A percentile compares a stretch with the other conserved stretches of the same genome.
Evolutionary conservation across 2,113 vertebrate genomes (phyloP).

Genomic region (Scartelaos histophorus): DNA sequence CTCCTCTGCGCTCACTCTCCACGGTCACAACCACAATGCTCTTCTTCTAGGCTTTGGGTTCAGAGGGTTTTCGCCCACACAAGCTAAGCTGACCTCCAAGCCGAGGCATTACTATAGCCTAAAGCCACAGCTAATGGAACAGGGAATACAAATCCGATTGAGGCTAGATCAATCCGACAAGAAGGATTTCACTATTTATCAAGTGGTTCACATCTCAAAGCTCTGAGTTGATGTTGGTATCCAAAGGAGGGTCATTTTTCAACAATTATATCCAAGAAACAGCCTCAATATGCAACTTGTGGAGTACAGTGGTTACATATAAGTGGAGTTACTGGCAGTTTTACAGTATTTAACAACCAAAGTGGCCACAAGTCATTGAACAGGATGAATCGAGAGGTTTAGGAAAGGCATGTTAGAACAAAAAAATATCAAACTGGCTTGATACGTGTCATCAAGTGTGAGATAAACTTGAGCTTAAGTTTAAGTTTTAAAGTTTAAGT

Average conservation of each 20-base stretch:
- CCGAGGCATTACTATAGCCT: constrained; percentile 34
- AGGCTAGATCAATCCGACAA: constrained; percentile 52
- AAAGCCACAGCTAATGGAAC: constrained; percentile 58
- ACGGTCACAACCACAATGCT: constrained; percentile 10
- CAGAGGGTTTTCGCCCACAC: constrained; percentile 54
- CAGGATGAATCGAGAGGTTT: background rate
- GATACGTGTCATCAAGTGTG: background rate
- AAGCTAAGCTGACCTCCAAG: constrained; percentile 55
- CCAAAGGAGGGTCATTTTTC: constrained; percentile 58
- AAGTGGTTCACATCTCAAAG: constrained; percentile 42
- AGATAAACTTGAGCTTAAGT: background rate
- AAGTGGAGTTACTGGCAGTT: background rate
- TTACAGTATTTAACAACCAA: background rate
- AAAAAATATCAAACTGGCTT: background rate
- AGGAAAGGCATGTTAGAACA: background rate
- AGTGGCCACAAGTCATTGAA: background rate
- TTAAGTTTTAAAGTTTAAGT: no score
- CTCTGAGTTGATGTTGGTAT: constrained; percentile 61
- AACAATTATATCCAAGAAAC: constrained; percentile 47
- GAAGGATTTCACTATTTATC: constrained; percentile 41
- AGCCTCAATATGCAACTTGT: constrained; percentile 2
- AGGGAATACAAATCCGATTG: constrained; percentile 55
- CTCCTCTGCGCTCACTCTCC: constrained; percentile 1
- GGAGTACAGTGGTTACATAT: background rate
- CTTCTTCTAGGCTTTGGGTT: constrained; percentile 41